Conservation (phyloP, 2,113 vertebrate species). For the Nesoenas mayeri region DNA sequence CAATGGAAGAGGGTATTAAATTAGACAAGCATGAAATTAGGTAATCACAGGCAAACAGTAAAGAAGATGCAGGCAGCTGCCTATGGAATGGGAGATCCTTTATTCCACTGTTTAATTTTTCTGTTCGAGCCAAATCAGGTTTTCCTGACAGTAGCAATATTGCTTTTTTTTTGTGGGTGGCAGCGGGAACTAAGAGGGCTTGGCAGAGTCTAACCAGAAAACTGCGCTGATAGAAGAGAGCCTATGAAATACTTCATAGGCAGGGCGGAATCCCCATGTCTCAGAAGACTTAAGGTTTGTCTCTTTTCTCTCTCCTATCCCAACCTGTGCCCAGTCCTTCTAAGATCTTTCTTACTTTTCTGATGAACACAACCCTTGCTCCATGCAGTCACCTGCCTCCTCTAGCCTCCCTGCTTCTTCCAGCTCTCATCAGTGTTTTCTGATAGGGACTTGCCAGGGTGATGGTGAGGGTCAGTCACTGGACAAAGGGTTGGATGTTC, state of each 20-base stretch:
- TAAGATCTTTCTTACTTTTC: neutral
- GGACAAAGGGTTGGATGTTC: neutral
- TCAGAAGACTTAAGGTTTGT: neutral
- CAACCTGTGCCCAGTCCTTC: neutral
- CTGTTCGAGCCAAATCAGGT: neutral
- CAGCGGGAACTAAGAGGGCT: neutral
- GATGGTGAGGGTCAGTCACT: neutral
- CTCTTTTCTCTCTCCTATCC: neutral
- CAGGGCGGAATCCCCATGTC: neutral
- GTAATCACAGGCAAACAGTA: neutral
- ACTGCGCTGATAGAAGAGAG: neutral
- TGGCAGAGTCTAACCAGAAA: neutral
- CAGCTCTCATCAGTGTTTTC: neutral
- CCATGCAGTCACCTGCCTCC: neutral
- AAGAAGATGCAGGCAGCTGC: neutral
- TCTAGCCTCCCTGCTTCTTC: neutral
- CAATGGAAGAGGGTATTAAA: neutral
- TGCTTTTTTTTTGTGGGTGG: neutral
- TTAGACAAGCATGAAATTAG: slow-evolving; percentile 38
- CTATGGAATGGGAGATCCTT: neutral
- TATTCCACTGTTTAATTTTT: neutral
- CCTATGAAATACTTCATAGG: neutral
- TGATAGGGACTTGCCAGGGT: neutral
- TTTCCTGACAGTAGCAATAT: neutral
- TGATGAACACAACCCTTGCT: neutral